Base-by-base conservation (phyloP, 2,888 invertebrate genomes). In the Tipula helvola region DNA sequence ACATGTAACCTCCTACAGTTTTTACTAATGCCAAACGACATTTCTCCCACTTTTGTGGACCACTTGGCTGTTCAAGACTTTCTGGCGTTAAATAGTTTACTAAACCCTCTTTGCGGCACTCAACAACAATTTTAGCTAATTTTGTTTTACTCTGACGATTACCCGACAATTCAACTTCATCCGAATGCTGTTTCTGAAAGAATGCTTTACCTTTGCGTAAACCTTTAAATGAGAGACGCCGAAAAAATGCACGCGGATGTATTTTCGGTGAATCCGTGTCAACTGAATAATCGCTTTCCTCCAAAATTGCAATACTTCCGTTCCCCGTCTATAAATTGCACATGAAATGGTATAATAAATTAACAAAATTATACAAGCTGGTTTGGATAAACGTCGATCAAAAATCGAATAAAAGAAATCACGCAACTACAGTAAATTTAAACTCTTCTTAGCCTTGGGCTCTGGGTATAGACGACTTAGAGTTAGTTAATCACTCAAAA, bases 31-130 rank as follows among this genome's bases (percentile, higher is more conserved):
- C 97, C 89, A 99, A 92, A 89, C 97, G 94, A 90, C 98, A 98
- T 91, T 96, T 96, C 90, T 98, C 98, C 98, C 98, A 99, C 91
- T 97, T 97, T 87, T 96, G 96, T 41, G 97, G 96, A 16, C 96
- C 96, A 8, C 95, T 94, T 0, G 95, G 95, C 90, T 95, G 95
- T 91, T 98, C 98, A 87, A 96, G 92, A 90, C 97, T 97, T 90
- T 98, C 98, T 0, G 97, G 97, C 87, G 97, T 96, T 88, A 98
- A 93, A 92, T 97, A 97, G 92, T 97, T 97, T 8, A 98, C 98
- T 89, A 96, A 94, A 10, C 98, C 98, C 90, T 99, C 98, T 90
- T 98, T 98, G 86, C 97, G 94, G 91, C 97, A 97, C 91, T 98
- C 97, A 83, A 98, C 98, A 86, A 97, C 96, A 89, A 98, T 97